Conservation (phyloP, 2,113 vertebrate species). For the Elephas maximus region DNA sequence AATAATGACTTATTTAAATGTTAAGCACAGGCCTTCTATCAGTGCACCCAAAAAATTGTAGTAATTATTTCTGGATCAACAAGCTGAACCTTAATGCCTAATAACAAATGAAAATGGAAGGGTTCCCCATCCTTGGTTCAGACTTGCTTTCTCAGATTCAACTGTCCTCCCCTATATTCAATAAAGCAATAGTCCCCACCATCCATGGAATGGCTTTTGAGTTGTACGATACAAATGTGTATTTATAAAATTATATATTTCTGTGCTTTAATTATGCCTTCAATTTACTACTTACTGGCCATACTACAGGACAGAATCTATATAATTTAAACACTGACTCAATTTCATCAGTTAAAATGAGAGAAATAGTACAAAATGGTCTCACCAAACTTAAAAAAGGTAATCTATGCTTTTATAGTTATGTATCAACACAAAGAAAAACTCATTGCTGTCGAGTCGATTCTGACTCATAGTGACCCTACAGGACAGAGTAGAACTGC, state of each 20-base stretch:
- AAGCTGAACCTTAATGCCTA: constrained; percentile 27
- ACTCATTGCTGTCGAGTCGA: too few species aligned
- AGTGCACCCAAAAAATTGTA: background rate
- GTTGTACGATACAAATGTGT: background rate
- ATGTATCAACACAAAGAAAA: background rate
- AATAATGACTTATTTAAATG: constrained; percentile 18
- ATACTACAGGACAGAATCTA: background rate
- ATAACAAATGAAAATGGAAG: background rate
- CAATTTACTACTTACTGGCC: background rate
- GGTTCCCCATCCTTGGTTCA: background rate
- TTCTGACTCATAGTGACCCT: too few species aligned
- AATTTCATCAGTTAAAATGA: background rate
- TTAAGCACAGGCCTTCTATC: background rate
- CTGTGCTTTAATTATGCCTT: background rate
- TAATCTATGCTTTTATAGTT: background rate
- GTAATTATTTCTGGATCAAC: background rate
- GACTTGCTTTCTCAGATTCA: background rate
- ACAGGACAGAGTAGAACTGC: too few species aligned
- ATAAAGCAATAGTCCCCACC: background rate
- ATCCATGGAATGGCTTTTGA: background rate
- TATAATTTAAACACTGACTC: background rate
- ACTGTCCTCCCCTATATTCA: background rate
- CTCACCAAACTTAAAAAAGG: constrained; percentile 14
- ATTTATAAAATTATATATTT: background rate
- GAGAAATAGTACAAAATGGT: background rate